Base-by-base conservation (phyloP, 2,888 invertebrate species). In the Strigamia crassipes region DNA sequence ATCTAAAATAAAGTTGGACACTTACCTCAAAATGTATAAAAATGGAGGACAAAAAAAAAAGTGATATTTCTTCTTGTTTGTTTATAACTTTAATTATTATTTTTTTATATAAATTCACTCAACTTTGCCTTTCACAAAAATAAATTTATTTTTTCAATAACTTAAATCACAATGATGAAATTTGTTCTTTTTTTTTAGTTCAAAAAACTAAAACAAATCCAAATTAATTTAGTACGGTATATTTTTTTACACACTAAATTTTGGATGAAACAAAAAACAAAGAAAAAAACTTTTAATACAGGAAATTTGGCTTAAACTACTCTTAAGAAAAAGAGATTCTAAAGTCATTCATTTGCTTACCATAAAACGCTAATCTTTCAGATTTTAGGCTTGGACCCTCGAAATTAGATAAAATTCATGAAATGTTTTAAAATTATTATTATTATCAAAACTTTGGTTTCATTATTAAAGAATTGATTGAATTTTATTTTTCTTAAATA, bases 121-220 rank as follows among this genome's bases (percentile, higher is more conserved):
- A 73, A 15, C 73, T 73, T 73, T 73, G 73, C 73, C 73, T 73
- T 73, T 66, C 73, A 73, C 73, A 73, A 73, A 73, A 73, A 73
- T 73, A 73, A 73, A 73, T 73, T 73, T 73, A 31, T 31, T 73
- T 73, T 73, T 73, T 12, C 31, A 13, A 27, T 15, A 27, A 73
- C 12, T 31, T 27, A 27, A 73, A 73, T 73, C 73, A 73, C 31
- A 73, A 31, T 31, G 31, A 73, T 31, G 13, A 73, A 31, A 73
- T 73, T 13, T 27, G 23, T 73, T 23, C 27, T 12, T 12, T 66
- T 27, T 27, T 27, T 27, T 27, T 27, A 27, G 27, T 27, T 27
- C 1, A 27, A 27, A 27, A 56, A 56, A 56, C 1, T 2, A 21
- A 56, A 18, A 56, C n/a, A n/a, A 18, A 56, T n/a, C 9, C n/a